A percentile compares a stretch with the other conserved stretches of the same genome.
These are phyloP conservation scores for Anthoscopus minutus DNA, from an alignment of 2,113 vertebrate species.

Conservation along the genomic window DNA sequence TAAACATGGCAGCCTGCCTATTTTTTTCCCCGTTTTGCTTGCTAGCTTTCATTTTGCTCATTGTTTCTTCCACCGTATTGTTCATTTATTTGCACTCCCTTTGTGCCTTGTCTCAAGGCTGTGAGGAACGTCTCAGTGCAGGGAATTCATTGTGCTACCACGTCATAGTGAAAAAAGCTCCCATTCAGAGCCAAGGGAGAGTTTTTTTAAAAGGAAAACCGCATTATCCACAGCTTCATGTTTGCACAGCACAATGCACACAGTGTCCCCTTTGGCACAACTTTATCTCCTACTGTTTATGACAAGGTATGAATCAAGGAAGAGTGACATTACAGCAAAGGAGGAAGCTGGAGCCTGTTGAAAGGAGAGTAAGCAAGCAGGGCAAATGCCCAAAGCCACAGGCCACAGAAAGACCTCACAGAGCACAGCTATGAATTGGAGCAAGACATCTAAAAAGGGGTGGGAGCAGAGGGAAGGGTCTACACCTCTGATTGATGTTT, in stretches of 20 bases:
- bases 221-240: not conserved
- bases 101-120: conserved; percentile 37
- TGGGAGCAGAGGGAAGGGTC: not conserved
- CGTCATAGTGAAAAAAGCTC: not conserved
- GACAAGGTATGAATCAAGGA: not conserved
- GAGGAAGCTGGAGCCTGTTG: not conserved
- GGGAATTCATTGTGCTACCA: not conserved
- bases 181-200: not conserved
- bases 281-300: not conserved
- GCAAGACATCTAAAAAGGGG: not conserved
- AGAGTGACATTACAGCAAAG: not conserved
- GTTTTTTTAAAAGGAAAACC: not conserved
- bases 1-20: not conserved
- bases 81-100: conserved; percentile 40
- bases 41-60: not conserved
- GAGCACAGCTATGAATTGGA: not conserved
- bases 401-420: rapidly evolving
- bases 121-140: not conserved
- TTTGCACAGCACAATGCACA: not conserved
- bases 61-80: conserved; percentile 34
- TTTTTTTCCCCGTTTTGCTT: not conserved
- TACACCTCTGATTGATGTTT: not conserved
- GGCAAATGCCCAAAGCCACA: not conserved
- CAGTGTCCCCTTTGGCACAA: not conserved
- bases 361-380: not conserved